phyloP scores from a whole-genome alignment of 2,888 invertebrate species.

The Diarsia rubi region DNA sequence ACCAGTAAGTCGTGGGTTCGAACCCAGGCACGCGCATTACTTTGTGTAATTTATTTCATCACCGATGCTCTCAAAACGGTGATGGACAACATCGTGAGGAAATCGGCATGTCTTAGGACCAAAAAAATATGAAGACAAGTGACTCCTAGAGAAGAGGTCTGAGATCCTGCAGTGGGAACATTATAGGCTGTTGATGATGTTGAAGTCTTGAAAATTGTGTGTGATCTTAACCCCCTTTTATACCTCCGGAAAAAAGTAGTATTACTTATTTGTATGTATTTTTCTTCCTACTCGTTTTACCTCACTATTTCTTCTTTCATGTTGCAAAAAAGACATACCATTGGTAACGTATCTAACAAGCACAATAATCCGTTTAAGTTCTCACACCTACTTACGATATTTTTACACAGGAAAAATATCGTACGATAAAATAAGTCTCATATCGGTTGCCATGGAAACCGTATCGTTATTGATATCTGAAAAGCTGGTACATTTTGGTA shows the following conservation, averaged over 20 bases:
- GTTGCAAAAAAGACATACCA: background rate
- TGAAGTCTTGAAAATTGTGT: background rate
- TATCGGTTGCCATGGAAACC: slow-evolving; percentile 9
- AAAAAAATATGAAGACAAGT: too few species aligned
- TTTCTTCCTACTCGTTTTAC: background rate
- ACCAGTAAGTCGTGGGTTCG: too few species aligned
- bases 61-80: too few species aligned
- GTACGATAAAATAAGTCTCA: background rate
- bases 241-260: background rate
- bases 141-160: too few species aligned
- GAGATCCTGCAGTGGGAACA: too few species aligned
- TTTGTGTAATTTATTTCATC: too few species aligned
- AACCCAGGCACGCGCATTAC: too few species aligned
- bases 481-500: background rate
- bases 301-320: background rate
- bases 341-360: slow-evolving; percentile 3
- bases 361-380: slow-evolving; percentile 27
- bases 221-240: too few species aligned
- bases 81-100: too few species aligned
- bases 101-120: too few species aligned
- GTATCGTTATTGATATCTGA: background rate
- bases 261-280: background rate
- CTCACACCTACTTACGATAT: slow-evolving; percentile 15
- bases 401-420: slow-evolving; percentile 25
- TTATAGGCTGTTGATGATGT: too few species aligned